A percentile compares a stretch with the other conserved stretches of the same genome.
These are phyloP conservation scores for Ricordea florida DNA, from an alignment of 92 coral and sea anemone species.

Conservation along the genomic window DNA sequence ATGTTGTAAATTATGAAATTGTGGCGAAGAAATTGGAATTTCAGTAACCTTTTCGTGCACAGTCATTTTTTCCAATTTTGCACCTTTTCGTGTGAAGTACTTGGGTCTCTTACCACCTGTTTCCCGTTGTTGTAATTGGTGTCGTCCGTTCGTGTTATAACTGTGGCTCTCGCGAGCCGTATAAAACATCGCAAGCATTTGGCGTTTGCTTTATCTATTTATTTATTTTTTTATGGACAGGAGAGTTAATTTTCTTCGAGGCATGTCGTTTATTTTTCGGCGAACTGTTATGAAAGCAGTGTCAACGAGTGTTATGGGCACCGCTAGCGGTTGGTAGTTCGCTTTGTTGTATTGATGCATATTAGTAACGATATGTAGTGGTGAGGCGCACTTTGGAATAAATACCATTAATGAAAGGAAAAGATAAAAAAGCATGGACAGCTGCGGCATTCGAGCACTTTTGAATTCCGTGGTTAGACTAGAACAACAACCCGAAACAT, in stretches of 20 bases:
- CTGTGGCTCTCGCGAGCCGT: neutral
- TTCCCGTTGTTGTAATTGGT: constrained; percentile 11
- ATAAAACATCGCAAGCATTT: neutral
- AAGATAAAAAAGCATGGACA: too few species aligned
- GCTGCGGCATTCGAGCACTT: neutral
- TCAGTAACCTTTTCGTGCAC: constrained; percentile 22
- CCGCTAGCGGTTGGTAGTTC: constrained; percentile 26
- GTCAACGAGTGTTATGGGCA: constrained; percentile 21
- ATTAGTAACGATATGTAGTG: constrained; percentile 7
- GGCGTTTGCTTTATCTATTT: too few species aligned
- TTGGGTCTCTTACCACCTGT: constrained; percentile 21
- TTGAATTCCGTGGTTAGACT: constrained; percentile 2
- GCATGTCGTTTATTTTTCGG: neutral
- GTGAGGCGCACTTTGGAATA: neutral
- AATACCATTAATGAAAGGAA: neutral
- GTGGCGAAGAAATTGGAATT: constrained; percentile 23
- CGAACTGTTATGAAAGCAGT: constrained; percentile 3
- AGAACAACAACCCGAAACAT: neutral
- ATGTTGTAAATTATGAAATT: constrained; percentile 29
- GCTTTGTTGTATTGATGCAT: constrained; percentile 18
- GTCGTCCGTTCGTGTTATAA: constrained; percentile 16
- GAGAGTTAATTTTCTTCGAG: neutral
- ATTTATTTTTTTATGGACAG: neutral
- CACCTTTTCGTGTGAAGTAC: constrained; percentile 11
- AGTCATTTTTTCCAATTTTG: constrained; percentile 10